phyloP scores from a whole-genome alignment of 2,888 invertebrate species.

The Rhingia rostrata region DNA sequence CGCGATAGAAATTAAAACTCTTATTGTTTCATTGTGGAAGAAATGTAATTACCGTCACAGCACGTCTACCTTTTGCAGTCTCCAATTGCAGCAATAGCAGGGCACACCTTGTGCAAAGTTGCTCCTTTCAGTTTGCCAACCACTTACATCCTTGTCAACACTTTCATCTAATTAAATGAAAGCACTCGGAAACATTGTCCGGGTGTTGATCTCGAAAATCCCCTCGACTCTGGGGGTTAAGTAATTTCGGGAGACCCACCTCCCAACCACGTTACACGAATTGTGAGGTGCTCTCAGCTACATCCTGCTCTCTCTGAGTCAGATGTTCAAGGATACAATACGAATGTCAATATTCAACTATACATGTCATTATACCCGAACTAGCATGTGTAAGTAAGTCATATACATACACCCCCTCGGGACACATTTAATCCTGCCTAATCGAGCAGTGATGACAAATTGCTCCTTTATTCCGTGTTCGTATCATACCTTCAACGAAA shows the following conservation, averaged over 20 bases:
- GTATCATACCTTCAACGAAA: slow-evolving; percentile 29
- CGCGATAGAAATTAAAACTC: too few species aligned
- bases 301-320: background rate
- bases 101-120: too few species aligned
- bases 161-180: slow-evolving; percentile 2
- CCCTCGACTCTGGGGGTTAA: background rate
- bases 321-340: slow-evolving; percentile 38
- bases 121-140: background rate
- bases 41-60: too few species aligned
- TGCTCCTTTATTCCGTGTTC: slow-evolving; percentile 51
- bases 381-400: slow-evolving; percentile 25
- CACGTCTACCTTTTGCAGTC: too few species aligned
- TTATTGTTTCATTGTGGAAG: too few species aligned
- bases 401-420: background rate
- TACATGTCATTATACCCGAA: slow-evolving; percentile 37
- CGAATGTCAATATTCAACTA: slow-evolving; percentile 42
- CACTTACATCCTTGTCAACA: background rate
- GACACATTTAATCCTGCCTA: background rate
- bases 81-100: too few species aligned
- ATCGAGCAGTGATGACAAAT: slow-evolving; percentile 37
- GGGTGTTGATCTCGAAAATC: background rate
- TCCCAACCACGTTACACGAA: slow-evolving; percentile 8
- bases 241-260: background rate
- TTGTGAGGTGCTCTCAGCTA: background rate
- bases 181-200: slow-evolving; percentile 1